Percentiles rank a stretch among this genome's conserved stretches.
These are phyloP conservation scores for Hesperophylax magnus DNA, from an alignment of 1,140 invertebrate species.

Conservation along the genomic window DNA sequence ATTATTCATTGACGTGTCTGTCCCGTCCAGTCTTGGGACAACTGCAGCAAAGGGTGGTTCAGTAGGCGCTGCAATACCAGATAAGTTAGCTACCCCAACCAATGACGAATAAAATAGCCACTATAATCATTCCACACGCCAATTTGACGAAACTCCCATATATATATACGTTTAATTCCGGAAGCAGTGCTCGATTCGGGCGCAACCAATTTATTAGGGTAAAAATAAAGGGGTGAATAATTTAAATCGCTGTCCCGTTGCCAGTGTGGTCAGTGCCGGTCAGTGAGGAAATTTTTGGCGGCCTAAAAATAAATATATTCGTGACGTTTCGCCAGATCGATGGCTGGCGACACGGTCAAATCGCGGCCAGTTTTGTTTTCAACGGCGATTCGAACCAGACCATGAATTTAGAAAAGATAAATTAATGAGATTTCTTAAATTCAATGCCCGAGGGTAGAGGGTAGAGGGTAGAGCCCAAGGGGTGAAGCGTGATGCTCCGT, in stretches of 20 bases:
- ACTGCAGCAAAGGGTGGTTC: neutral
- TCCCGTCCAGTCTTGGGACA: neutral
- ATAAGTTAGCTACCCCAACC: neutral
- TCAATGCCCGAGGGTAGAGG: neutral
- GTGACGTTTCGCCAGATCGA: slow-evolving; percentile 37
- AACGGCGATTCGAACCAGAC: neutral
- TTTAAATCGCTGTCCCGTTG: slow-evolving; percentile 48
- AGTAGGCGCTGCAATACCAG: too few relatives aligned
- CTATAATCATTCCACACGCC: slow-evolving; percentile 30
- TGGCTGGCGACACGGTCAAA: neutral
- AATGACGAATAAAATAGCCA: slow-evolving; percentile 24
- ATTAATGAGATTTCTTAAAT: slow-evolving; percentile 27
- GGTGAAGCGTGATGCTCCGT: neutral
- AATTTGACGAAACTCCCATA: slow-evolving; percentile 38
- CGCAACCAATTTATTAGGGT: slow-evolving; percentile 53
- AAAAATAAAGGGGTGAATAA: slow-evolving; percentile 57
- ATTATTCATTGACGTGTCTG: slow-evolving; percentile 19
- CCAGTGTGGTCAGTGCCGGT: slow-evolving; percentile 48
- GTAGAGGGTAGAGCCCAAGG: too few relatives aligned
- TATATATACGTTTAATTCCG: slow-evolving; percentile 54
- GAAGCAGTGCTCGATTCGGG: slow-evolving; percentile 44
- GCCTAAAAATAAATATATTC: slow-evolving; percentile 48
- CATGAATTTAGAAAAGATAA: slow-evolving; percentile 20
- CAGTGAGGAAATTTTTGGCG: slow-evolving; percentile 53
- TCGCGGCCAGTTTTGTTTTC: neutral